A percentile compares a stretch with the other conserved stretches of the same genome.
These are phyloP conservation scores for Tylochromis polylepis DNA, from an alignment of 2,113 vertebrate species.

Conservation along the genomic window DNA sequence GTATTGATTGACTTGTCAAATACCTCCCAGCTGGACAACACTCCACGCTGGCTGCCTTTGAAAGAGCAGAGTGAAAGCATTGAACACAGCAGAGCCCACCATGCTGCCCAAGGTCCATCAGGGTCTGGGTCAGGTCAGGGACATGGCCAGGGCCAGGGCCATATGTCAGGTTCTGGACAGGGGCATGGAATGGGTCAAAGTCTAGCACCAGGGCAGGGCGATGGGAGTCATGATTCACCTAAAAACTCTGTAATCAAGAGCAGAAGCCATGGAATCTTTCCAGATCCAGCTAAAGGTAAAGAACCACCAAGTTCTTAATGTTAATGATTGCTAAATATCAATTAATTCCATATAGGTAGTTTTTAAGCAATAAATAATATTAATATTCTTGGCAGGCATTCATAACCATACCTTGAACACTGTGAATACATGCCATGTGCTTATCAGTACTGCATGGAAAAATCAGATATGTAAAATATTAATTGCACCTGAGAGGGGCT, in stretches of 20 bases:
- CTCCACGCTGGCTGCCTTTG: slow-evolving; percentile 88
- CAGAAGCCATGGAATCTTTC: slow-evolving; percentile 97
- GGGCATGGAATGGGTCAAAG: slow-evolving; percentile 35
- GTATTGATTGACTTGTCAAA: slow-evolving; percentile 94
- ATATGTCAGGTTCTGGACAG: slow-evolving; percentile 44
- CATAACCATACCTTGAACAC: not conserved
- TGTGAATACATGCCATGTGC: slow-evolving; percentile 8
- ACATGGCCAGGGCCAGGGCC: slow-evolving; percentile 25
- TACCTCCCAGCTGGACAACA: slow-evolving; percentile 87
- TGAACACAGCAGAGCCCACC: slow-evolving; percentile 84
- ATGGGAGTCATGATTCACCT: slow-evolving; percentile 82
- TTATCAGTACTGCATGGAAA: not conserved
- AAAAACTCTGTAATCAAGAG: slow-evolving; percentile 98
- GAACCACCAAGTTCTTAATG: not conserved
- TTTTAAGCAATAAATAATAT: not conserved
- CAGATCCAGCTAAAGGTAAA: slow-evolving; percentile 94
- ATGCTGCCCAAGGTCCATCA: slow-evolving; percentile 73
- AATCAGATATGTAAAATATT: not conserved
- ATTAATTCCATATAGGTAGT: not conserved
- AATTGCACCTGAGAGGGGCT: not conserved
- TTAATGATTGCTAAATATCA: not conserved
- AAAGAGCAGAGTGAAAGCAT: slow-evolving; percentile 94
- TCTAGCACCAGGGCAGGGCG: slow-evolving; percentile 50
- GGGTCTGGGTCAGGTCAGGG: slow-evolving; percentile 62
- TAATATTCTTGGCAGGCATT: not conserved